Base-by-base conservation (phyloP, 1,140 invertebrate species). In the Drosophila mayri region DNA sequence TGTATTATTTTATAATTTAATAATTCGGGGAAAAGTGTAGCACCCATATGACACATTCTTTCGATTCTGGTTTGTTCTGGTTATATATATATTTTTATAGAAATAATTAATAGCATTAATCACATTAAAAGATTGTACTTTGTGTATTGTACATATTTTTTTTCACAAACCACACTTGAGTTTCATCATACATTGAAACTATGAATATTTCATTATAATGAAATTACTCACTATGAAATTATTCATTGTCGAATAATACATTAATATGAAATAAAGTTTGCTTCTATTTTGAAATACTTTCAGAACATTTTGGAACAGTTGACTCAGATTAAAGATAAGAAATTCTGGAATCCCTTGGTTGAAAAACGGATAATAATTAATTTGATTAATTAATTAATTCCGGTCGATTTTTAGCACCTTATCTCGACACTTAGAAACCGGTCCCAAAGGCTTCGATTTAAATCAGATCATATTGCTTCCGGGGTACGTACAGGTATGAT, bases 141-240 rank as follows among this genome's bases (percentile, higher is more conserved):
- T 11, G 9, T 20, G 30, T 46, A 46, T 4, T 12, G 11, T 20
- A 9, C 10, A 16, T 16, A 46, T 0, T 3, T 6, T 22, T 22
- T 22, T 49, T 10, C 37, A 43, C 7, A 37, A 43, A 43, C 25
- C 25, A 25, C 14, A 18, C 6, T n/a, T 11, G 0, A 54, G 12
- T 70, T 68, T 68, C 67, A 70, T 25, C 14, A 57, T 22, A 10
- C 9, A 1, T 7, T 11, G 65, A 30, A 65, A 67, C 6, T 30
- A 4, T 3, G 25, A 25, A 25, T 25, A 25, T 25, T 25, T 25
- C 25, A 25, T 25, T 25, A 25, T 25, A 25, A 25, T 47, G 18
- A 35, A 54, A 22, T 16, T 52, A 32, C n/a, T 49, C 4, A 14
- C 4, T 0, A 1, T 47, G 0, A n/a, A 2, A 18, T 7, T 25